These are phyloP conservation scores for Petroica traversi DNA, from an alignment of 2,113 vertebrate genomes.

Conservation along the genomic window DNA sequence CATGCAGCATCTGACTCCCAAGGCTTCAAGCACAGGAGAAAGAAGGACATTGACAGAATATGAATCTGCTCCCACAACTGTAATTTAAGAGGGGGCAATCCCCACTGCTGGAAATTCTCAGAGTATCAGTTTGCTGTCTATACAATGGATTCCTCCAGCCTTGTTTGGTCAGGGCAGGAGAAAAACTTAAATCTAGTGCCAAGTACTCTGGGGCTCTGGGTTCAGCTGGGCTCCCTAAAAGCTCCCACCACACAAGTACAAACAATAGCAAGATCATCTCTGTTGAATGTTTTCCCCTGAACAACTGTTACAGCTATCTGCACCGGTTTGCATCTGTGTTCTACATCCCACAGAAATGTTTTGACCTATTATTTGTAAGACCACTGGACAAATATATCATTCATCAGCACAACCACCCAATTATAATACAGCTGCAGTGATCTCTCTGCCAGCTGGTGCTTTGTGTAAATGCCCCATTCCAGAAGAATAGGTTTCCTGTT, in stretches of 20 bases:
- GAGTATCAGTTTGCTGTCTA: background rate
- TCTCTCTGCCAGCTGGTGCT: conserved; percentile 31
- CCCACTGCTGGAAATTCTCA: background rate
- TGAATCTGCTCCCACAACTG: background rate
- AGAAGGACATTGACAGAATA: background rate
- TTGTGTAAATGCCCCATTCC: conserved; percentile 29
- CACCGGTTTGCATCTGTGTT: background rate
- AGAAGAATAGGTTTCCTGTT: background rate
- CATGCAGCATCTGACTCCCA: background rate
- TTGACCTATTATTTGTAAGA: conserved; percentile 37
- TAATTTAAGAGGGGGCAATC: background rate
- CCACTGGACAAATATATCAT: conserved; percentile 42
- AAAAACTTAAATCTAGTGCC: background rate
- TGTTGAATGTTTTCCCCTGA: background rate
- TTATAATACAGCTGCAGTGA: background rate
- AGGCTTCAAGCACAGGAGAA: background rate
- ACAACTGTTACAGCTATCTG: background rate
- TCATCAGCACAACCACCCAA: conserved; percentile 50
- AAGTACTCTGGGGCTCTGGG: background rate
- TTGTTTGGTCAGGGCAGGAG: background rate
- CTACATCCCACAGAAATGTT: conserved; percentile 8
- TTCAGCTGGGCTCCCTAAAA: background rate
- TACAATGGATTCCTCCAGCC: background rate
- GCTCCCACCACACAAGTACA: background rate
- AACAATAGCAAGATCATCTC: background rate